These are phyloP conservation scores for Cetoscarus ocellatus DNA, from an alignment of 2,797 vertebrate species.

Conservation along the genomic window DNA sequence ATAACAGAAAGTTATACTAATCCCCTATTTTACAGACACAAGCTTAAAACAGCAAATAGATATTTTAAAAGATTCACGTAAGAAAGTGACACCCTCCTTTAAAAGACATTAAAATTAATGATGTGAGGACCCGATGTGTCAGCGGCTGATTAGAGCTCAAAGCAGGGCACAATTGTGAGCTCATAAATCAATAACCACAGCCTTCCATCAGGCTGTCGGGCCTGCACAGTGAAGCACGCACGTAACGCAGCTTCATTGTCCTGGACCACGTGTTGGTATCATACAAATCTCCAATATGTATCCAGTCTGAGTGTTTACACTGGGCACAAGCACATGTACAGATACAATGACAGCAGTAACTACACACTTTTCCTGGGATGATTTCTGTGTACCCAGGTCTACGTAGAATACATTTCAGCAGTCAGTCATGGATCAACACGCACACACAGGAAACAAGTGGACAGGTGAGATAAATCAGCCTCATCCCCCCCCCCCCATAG, in stretches of 20 bases:
- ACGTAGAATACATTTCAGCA: conserved; percentile 67
- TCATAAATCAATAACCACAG: conserved; percentile 75
- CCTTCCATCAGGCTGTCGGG: conserved; percentile 62
- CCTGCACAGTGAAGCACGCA: conserved; percentile 51
- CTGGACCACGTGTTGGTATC: conserved; percentile 18
- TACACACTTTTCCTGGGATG: conserved; percentile 66
- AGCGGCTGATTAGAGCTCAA: conserved; percentile 66
- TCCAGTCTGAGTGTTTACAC: conserved; percentile 41
- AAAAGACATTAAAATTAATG: conserved; percentile 31
- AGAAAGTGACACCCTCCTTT: conserved; percentile 9
- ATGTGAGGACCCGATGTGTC: conserved; percentile 48
- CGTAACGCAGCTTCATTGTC: conserved; percentile 42
- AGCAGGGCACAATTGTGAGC: conserved; percentile 57
- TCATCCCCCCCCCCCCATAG: conserved; percentile 27
- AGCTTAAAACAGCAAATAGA: conserved; percentile 14
- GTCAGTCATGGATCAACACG: conserved; percentile 42
- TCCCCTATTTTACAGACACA: neutral
- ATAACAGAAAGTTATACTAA: neutral
- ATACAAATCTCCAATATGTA: conserved; percentile 31
- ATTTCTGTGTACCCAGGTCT: conserved; percentile 58
- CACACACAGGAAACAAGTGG: conserved; percentile 69
- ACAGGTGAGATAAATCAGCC: conserved; percentile 75
- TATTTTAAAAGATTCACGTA: neutral
- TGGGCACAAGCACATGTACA: conserved; percentile 21
- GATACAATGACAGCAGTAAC: conserved; percentile 34